Conservation (phyloP, 2,888 invertebrate genomes). For the Scaptomyza tumidula region DNA sequence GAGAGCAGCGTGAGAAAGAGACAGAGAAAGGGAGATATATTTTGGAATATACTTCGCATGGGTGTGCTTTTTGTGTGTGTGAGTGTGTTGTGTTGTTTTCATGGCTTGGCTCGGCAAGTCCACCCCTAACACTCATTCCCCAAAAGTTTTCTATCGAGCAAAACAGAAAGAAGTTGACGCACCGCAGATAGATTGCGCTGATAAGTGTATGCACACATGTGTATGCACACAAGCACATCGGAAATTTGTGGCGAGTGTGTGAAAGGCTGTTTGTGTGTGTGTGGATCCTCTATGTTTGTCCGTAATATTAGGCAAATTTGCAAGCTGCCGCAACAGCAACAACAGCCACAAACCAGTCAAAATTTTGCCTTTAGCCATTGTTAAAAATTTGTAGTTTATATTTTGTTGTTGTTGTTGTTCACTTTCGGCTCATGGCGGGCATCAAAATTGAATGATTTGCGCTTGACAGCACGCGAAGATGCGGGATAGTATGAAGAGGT, state of each 20-base stretch:
- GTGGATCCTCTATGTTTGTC: slow-evolving; percentile 34
- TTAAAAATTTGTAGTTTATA: slow-evolving; percentile 42
- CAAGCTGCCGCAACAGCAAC: slow-evolving; percentile 48
- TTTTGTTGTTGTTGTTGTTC: slow-evolving; percentile 10
- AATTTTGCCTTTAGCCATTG: slow-evolving; percentile 42
- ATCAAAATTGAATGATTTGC: slow-evolving; percentile 60
- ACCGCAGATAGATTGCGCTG: slow-evolving; percentile 70
- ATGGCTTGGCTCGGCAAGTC: slow-evolving; percentile 15
- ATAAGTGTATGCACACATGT: slow-evolving; percentile 71
- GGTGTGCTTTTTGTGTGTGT: slow-evolving; percentile 7
- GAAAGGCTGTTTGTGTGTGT: slow-evolving; percentile 15
- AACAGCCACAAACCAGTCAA: slow-evolving; percentile 33
- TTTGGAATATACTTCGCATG: slow-evolving; percentile 10
- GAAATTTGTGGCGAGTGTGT: slow-evolving; percentile 59
- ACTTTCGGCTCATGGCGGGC: slow-evolving; percentile 33
- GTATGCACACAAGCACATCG: slow-evolving; percentile 31
- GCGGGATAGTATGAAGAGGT: neutral
- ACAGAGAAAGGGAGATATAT: slow-evolving; percentile 14
- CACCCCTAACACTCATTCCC: neutral
- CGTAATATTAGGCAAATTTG: slow-evolving; percentile 57
- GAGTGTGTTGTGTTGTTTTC: neutral
- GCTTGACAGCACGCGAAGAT: slow-evolving; percentile 35
- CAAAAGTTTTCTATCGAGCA: slow-evolving; percentile 40
- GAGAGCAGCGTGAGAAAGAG: slow-evolving; percentile 4
- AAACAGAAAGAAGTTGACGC: slow-evolving; percentile 65